These are phyloP conservation scores for Nothoprocta pentlandii DNA, from an alignment of 2,113 vertebrate genomes.

Conservation along the genomic window DNA sequence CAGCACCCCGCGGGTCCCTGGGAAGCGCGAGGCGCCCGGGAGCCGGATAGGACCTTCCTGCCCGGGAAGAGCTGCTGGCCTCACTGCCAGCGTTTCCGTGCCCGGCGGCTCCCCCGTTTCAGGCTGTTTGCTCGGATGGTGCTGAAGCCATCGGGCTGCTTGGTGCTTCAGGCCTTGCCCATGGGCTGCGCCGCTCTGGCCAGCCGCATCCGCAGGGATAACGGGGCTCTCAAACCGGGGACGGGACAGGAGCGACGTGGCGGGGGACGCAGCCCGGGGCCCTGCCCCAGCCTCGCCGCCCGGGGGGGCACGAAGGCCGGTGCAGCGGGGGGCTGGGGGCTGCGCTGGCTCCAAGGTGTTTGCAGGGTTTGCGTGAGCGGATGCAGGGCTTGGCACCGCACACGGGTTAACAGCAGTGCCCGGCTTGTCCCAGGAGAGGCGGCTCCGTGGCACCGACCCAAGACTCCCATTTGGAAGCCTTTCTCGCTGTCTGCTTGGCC, in stretches of 20 bases:
- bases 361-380: accelerated
- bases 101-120: not conserved
- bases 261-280: not conserved
- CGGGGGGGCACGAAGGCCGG: not conserved
- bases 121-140: not conserved
- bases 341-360: too few relatives aligned
- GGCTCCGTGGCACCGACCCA: not conserved
- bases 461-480: not conserved
- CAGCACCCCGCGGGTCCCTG: too few relatives aligned
- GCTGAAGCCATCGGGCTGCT: not conserved
- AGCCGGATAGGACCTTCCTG: too few relatives aligned
- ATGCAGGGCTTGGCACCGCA: not conserved
- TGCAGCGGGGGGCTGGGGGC: not conserved
- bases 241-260: not conserved
- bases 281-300: too few relatives aligned
- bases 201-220: not conserved
- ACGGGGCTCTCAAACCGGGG: not conserved
- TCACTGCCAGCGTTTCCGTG: too few relatives aligned
- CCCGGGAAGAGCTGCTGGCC: not conserved
- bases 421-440: not conserved
- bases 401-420: not conserved
- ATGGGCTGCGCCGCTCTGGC: not conserved
- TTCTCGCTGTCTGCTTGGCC: not conserved
- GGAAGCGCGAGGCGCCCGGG: too few relatives aligned
- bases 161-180: not conserved